Percentiles rank a stretch among this genome's conserved stretches.
phyloP scores from a whole-genome alignment of 2,888 invertebrate genomes.

The Thera obeliscata region DNA sequence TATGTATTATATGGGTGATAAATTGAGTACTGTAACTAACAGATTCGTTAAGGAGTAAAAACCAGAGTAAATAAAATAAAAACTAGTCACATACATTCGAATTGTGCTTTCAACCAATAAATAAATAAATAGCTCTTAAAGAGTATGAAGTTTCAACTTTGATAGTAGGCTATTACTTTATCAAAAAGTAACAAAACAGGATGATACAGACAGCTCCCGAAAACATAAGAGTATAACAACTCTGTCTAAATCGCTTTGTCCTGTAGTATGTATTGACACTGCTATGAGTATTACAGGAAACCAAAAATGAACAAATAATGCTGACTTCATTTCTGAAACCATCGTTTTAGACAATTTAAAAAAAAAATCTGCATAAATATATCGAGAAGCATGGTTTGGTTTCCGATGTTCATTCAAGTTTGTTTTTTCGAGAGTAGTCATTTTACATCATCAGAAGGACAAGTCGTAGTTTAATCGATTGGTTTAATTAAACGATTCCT shows the following conservation, averaged over 20 bases:
- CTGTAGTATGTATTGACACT: too few relatives aligned
- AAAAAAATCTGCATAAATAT: too few relatives aligned
- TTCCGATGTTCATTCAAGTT: too few relatives aligned
- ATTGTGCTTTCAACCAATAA: conserved; percentile 29
- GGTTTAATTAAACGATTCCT: too few relatives aligned
- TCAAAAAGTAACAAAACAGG: background rate
- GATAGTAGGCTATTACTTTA: background rate
- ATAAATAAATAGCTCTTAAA: conserved; percentile 31
- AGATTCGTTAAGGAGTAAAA: conserved; percentile 34
- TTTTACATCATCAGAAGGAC: too few relatives aligned
- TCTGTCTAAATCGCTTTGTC: background rate
- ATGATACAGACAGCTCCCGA: background rate
- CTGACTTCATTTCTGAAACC: too few relatives aligned
- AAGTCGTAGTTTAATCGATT: too few relatives aligned
- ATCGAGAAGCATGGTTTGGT: too few relatives aligned
- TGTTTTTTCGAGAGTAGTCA: too few relatives aligned
- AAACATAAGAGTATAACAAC: background rate
- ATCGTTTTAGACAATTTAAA: too few relatives aligned
- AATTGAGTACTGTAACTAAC: conserved; percentile 38
- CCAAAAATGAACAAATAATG: too few relatives aligned
- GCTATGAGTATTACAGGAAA: too few relatives aligned
- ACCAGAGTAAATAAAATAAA: conserved; percentile 27
- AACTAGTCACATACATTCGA: conserved; percentile 27
- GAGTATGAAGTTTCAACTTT: conserved; percentile 13
- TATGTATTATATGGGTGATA: conserved; percentile 68